Evolutionary conservation across 1,140 invertebrate genomes (phyloP), one percentile per base, ranked within the genome.

Genomic region (Drosophila tani): DNA sequence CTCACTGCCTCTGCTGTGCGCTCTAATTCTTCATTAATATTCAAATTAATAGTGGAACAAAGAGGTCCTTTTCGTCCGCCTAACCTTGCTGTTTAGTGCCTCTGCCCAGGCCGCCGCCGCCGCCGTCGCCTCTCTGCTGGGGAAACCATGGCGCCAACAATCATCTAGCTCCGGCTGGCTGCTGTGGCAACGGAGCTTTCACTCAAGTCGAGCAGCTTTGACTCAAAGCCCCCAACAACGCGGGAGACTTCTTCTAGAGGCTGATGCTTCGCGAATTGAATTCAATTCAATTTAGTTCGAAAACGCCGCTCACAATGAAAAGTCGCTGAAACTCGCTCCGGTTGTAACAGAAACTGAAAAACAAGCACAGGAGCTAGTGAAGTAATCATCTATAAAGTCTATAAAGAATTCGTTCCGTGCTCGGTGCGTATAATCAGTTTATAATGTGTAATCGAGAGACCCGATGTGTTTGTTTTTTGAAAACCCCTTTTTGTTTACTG

Each of bases 241-340:
- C 45, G 49, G 21, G 64, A 49, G 64, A 56, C 38, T 38, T 71
- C 66, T 66, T 76, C 83, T 76, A 58, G 59, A 38, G 56, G 68
- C 65, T 77, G 75, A 49, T 69, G 71, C 84, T 80, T 47, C 63
- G 68, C 17, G 70, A 60, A 73, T 73, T 60, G 79, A 77, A 80
- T 82, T 77, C 46, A 63, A 78, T 76, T 86, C 69, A 81, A 81
- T 75, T 86, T 46, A 76, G 73, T 75, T 86, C 60, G 69, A 75
- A 86, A 87, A 82, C 67, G 67, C 74, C 68, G 84, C 53, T 86
- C 75, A 65, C 80, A 64, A 74, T 69, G 64, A 63, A 67, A 66
- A 80, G 83, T 74, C 80, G 67, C 27, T 75, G 55, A 73, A 56
- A 38, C 45, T 64, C 63, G 80, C 49, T 51, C 47, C 35, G 83